Base-by-base conservation (phyloP, 2,888 invertebrate genomes). In the Athrips mouffetella region DNA sequence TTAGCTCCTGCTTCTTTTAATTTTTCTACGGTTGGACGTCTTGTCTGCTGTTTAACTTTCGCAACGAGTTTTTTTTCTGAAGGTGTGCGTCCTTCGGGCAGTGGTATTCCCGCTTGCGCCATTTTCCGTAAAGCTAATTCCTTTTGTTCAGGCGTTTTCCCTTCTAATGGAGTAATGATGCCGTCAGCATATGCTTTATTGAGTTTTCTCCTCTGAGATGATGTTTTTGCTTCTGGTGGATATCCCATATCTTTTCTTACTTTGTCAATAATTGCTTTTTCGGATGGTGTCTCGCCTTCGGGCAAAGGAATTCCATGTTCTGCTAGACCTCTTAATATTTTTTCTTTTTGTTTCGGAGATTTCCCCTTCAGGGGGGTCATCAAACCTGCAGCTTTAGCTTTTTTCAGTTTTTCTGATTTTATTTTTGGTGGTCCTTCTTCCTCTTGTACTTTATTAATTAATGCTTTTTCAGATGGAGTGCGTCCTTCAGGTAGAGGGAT, bases 401-500 rank as follows among this genome's bases (percentile, higher is more conserved):
- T 31, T 13, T 11, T 10, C 1, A 31, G 20, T 50, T 57, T 57
- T 46, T 51, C 54, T 20, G 56, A 54, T n/a, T 48, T 45, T 16
- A 48, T 21, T 40, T 15, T 25, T 15, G 25, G 13, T 27, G 35
- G 30, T 1, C 42, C n/a, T 5, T 61, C 49, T 42, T 42, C n/a
- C 4, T 61, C 49, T 42, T 52, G 55, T 0, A 60, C 23, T 52
- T 56, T 62, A 15, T 49, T 37, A 18, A 63, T 53, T 2, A 61
- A 18, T 2, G 54, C 50, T 46, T 60, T 65, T 41, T 61, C 60
- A 1, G 65, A 62, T 7, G 57, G 7, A 30, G 67, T 67, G 11
- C 67, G 48, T 1, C 66, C 67, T 53, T 65, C 46, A 10, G 73
- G 66, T 13, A 73, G 45, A 0, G 63, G 55, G 10, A 71, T 20